Percentiles rank a stretch among this genome's conserved stretches.
Conservation (phyloP, 2,888 invertebrate genomes). For the Charanyca ferruginea region DNA sequence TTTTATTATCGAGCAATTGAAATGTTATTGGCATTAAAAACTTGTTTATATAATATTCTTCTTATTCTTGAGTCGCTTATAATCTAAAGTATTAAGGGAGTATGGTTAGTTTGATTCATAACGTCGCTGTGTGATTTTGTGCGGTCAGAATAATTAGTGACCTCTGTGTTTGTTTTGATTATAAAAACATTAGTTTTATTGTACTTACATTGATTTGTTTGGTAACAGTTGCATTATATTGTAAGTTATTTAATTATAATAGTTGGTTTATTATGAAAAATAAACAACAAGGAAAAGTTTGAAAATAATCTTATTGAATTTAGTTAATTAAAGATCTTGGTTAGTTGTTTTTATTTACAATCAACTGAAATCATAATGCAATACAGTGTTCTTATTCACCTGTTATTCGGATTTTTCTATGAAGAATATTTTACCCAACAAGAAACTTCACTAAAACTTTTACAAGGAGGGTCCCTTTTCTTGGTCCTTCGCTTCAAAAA, state of each 20-base stretch:
- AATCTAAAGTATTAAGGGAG: slow-evolving; percentile 65
- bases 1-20: slow-evolving; percentile 71
- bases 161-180: slow-evolving; percentile 62
- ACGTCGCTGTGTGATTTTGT: slow-evolving; percentile 60
- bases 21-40: slow-evolving; percentile 71
- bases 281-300: slow-evolving; percentile 6
- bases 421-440: neutral
- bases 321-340: neutral
- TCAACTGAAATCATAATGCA: neutral
- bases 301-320: neutral
- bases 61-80: slow-evolving; percentile 61
- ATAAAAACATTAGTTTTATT: slow-evolving; percentile 25
- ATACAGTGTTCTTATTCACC: neutral
- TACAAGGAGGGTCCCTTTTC: neutral
- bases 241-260: slow-evolving; percentile 22
- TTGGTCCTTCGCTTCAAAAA: neutral
- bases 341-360: neutral
- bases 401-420: neutral
- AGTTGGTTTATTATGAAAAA: neutral
- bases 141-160: slow-evolving; percentile 56
- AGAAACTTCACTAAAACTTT: neutral
- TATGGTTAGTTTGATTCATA: slow-evolving; percentile 66
- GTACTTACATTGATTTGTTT: slow-evolving; percentile 29
- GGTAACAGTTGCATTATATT: slow-evolving; percentile 16
- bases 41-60: slow-evolving; percentile 62